A percentile compares a stretch with the other conserved stretches of the same genome.
Evolutionary conservation across 2,113 vertebrate genomes (phyloP).

Genomic region (Poeciliopsis retropinna): DNA sequence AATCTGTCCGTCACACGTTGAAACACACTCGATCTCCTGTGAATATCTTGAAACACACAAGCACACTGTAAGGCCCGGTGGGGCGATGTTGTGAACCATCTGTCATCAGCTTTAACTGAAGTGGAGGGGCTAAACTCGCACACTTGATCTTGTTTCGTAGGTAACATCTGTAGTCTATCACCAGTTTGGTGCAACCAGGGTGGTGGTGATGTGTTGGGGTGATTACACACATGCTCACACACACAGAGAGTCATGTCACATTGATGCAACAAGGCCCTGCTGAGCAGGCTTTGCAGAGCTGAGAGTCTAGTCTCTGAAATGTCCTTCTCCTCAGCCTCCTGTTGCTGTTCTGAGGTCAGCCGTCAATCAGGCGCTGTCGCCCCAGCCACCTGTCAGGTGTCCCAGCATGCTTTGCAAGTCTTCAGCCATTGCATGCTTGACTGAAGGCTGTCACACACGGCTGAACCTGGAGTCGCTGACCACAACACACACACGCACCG

Average conservation of each 20-base stretch:
- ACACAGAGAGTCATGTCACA: slow-evolving; percentile 9
- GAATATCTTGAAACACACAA: slow-evolving; percentile 45
- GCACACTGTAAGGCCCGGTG: slow-evolving; percentile 28
- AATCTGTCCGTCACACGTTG: slow-evolving; percentile 57
- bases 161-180: slow-evolving; percentile 62
- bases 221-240: slow-evolving; percentile 7
- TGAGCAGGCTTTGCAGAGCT: slow-evolving; percentile 21
- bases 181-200: slow-evolving; percentile 11
- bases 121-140: slow-evolving; percentile 43
- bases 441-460: slow-evolving; percentile 59
- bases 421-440: slow-evolving; percentile 53
- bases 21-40: slow-evolving; percentile 27
- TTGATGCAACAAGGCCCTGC: slow-evolving; percentile 7
- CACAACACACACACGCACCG: slow-evolving; percentile 12
- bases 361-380: slow-evolving; percentile 61
- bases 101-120: slow-evolving; percentile 62
- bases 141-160: slow-evolving; percentile 49
- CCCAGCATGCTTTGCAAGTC: slow-evolving; percentile 65
- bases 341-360: slow-evolving; percentile 69
- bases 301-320: slow-evolving; percentile 8
- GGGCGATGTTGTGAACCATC: slow-evolving; percentile 53
- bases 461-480: slow-evolving; percentile 37
- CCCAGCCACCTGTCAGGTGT: slow-evolving; percentile 63
- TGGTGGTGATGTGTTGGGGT: neutral
- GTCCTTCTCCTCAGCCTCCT: slow-evolving; percentile 43